These are phyloP conservation scores for Steinernema feltiae DNA, from an alignment of 1,140 invertebrate genomes.

Conservation along the genomic window DNA sequence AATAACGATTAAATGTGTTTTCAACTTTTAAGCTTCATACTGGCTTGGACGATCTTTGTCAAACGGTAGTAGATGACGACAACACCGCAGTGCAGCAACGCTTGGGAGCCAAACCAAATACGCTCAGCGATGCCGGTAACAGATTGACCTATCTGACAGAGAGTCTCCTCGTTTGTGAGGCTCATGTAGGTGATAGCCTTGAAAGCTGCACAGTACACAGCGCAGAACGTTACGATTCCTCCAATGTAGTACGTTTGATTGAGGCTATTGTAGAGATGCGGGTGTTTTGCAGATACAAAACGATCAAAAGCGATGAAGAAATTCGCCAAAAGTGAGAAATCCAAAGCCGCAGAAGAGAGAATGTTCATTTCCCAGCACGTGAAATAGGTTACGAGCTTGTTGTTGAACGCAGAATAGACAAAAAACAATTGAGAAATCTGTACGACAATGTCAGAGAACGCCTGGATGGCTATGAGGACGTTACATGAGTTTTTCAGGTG, in stretches of 20 bases:
- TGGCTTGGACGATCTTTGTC: not conserved
- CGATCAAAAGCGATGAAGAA: not conserved
- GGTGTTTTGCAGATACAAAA: not conserved
- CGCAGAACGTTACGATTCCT: not conserved
- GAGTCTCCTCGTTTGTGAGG: not conserved
- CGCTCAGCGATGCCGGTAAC: not conserved
- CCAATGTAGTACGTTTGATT: not conserved
- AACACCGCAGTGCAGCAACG: not conserved
- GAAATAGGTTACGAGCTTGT: not conserved
- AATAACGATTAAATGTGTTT: not conserved
- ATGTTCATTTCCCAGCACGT: not conserved
- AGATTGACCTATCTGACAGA: not conserved
- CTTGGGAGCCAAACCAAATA: not conserved
- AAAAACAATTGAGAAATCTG: not conserved
- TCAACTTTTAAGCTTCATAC: not conserved
- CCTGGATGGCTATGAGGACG: not conserved
- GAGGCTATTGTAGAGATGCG: not conserved
- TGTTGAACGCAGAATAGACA: not conserved
- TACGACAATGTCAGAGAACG: not conserved
- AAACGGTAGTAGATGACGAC: not conserved
- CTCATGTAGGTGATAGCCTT: not conserved
- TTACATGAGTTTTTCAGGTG: not conserved
- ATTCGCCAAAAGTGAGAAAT: not conserved
- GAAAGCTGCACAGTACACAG: not conserved
- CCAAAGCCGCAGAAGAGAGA: not conserved